Base-by-base conservation (phyloP, 1,140 invertebrate genomes). In the Trichonephila clavipes region DNA sequence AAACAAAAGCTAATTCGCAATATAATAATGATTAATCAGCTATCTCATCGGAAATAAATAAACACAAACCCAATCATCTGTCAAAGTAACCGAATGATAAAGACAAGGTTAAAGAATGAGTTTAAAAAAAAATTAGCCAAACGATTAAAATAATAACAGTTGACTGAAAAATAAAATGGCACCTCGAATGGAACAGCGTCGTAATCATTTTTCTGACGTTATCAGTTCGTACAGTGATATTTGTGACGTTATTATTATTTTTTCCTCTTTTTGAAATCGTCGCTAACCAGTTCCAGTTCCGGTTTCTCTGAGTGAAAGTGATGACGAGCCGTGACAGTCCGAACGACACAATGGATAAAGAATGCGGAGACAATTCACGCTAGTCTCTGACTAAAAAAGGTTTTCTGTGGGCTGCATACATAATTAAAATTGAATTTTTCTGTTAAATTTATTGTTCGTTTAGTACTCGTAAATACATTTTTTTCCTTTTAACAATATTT, bases 301-400 rank as follows among this genome's bases (percentile, higher is more conserved):
- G 72, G 72, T 77, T 77, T 77, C 72, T 28, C 72, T 40, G 16
- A 34, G 72, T 18, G 72, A 77, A 34, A 77, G 72, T 77, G 72
- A 77, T 77, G 72, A 69, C 66, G n/a, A 69, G 66, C 66, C 66
- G 66, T 69, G 66, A 40, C 72, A 77, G 28, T 28, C 12, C 24
- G 14, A 77, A 14, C 72, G 34, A 77, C 72, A 77, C 72, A 77
- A 77, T 77, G 28, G 34, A 77, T 28, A 28, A n/a, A 77, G 72
- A 77, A 77, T 77, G 72, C 72, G 72, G 72, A 77, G 72, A 77
- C 72, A 77, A 77, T 77, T 40, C 72, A 19, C 72, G 72, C 12
- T 40, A 34, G 3, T 51, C 10, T 51, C 51, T 51, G 51, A 51
- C 0, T 16, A 18, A 24, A 69, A 24, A 24, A 69, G n/a, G 1